Evolutionary conservation across 1,140 invertebrate species (phyloP).

Genomic region (Drosophila bifasciata): DNA sequence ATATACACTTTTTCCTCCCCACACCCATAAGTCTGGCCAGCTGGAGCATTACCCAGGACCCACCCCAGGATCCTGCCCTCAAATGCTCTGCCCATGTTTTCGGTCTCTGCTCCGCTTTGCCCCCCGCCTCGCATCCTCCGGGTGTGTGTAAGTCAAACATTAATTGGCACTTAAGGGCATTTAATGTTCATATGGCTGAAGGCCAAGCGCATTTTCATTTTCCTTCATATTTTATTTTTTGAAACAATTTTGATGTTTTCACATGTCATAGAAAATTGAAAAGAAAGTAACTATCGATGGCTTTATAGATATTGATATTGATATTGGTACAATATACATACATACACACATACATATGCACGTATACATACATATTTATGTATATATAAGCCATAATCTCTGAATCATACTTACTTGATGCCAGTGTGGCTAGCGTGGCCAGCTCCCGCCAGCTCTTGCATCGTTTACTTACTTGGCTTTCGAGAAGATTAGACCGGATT

Average conservation of each 20-base stretch:
- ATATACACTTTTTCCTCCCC: conserved; percentile 69
- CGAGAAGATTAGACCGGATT: conserved; percentile 26
- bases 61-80: conserved; percentile 24
- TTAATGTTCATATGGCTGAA: conserved; percentile 58
- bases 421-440: conserved; percentile 15
- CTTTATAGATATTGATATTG: conserved; percentile 53
- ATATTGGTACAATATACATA: conserved; percentile 22
- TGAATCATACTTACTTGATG: conserved; percentile 49
- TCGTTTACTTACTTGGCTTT: conserved; percentile 44
- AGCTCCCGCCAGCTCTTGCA: background rate
- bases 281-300: conserved; percentile 66
- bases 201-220: conserved; percentile 34
- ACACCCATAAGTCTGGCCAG: conserved; percentile 64
- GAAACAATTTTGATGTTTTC: conserved; percentile 76
- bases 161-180: conserved; percentile 79
- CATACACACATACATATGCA: background rate
- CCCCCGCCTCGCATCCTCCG: background rate
- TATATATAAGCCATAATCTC: conserved; percentile 47
- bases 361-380: background rate
- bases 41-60: conserved; percentile 55
- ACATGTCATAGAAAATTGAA: conserved; percentile 62
- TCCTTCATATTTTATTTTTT: conserved; percentile 28
- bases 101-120: background rate
- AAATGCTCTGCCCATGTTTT: conserved; percentile 26
- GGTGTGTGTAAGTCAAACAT: conserved; percentile 65